Conservation (phyloP, 2,113 vertebrate genomes). For the Leiothrix lutea region DNA sequence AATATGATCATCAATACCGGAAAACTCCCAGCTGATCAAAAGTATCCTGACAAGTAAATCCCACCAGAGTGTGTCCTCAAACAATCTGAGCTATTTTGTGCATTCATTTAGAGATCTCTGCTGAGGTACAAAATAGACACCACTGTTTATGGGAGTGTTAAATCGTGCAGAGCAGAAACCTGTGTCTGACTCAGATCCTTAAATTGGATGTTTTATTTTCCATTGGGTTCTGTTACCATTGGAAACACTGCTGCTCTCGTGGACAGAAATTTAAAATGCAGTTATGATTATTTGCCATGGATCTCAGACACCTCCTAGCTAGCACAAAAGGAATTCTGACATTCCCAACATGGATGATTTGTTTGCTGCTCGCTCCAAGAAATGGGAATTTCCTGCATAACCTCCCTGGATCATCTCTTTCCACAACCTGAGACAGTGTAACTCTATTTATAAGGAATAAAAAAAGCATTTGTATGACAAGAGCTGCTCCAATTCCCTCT, state of each 20-base stretch:
- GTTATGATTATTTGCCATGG: background rate
- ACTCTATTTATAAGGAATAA: background rate
- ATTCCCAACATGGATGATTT: background rate
- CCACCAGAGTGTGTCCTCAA: background rate
- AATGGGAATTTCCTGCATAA: background rate
- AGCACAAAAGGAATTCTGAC: background rate
- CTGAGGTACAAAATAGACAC: background rate
- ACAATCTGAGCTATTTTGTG: background rate
- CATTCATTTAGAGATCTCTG: background rate
- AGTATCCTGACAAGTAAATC: background rate
- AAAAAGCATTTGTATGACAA: background rate
- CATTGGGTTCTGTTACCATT: background rate
- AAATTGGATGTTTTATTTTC: background rate
- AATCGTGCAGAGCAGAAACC: background rate
- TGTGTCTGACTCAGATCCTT: background rate
- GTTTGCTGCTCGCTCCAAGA: background rate
- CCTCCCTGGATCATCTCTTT: background rate
- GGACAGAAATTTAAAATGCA: background rate
- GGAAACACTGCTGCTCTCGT: background rate
- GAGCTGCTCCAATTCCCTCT: background rate
- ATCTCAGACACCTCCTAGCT: background rate
- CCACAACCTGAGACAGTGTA: background rate
- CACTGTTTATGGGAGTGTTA: background rate
- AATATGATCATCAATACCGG: background rate
- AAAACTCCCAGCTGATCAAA: background rate